Evolutionary conservation across 2,888 invertebrate species (phyloP), one percentile per base, ranked within the genome.

Genomic region (Drosophila paramelanica): DNA sequence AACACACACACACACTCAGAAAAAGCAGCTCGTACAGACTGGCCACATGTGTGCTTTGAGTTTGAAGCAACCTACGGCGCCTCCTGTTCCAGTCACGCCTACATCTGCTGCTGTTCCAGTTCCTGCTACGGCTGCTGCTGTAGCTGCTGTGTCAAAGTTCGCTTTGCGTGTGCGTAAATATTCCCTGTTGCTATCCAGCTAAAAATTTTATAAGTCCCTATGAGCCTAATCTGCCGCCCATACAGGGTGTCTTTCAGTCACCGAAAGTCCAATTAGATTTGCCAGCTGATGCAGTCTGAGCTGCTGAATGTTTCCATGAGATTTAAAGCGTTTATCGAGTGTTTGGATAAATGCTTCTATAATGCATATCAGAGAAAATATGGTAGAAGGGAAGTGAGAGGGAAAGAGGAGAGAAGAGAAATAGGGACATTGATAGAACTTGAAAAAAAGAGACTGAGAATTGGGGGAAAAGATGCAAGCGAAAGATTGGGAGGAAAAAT

Each of bases 111-210:
- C 25, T 31, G 38, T 38, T 42, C 25, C 42, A 38, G 14, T 6
- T 51, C 23, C n/a, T 33, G 36, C 51, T 42, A 20, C n/a, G 17
- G 31, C 25, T 41, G 13, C 49, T 51, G 25, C 33, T 31, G 20
- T 17, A 36, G 47, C 39, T 49, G 20, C 66, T 70, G 64, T 77
- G 88, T 77, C 83, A 88, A 82, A 85, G 85, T 75, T 85, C 77
- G 64, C 72, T 77, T 69, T 67, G 64, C 62, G 43, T 73, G 62
- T 78, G 70, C 67, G 71, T 79, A 67, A 68, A 58, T 67, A 73
- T 71, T 61, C 60, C 56, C 69, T 66, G 88, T 77, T 88, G 75
- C 80, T 70, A 68, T 65, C 69, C 67, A 53, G 57, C 64, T 68
- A 66, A 73, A 75, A 69, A 84, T 67, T 72, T 43, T 67, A 64